Conservation (phyloP, 1,140 invertebrate genomes). For the Homalodisca vitripennis region DNA sequence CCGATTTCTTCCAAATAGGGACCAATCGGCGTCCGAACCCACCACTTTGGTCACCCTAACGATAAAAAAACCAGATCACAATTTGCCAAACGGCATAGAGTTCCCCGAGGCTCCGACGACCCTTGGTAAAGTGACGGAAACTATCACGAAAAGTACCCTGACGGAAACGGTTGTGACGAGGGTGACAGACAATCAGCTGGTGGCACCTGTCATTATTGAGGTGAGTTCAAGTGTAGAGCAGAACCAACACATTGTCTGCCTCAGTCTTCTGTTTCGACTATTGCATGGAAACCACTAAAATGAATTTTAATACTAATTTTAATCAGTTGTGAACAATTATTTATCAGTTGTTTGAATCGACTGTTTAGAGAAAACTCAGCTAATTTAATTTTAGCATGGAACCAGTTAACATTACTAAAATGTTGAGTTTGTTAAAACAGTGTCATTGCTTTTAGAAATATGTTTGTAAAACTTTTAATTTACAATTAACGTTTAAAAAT, state of each 20-base stretch:
- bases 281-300: not conserved
- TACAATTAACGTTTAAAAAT: too few species aligned
- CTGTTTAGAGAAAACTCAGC: too few species aligned
- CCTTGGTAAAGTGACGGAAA: conserved; percentile 84
- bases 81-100: conserved; percentile 56
- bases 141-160: conserved; percentile 90
- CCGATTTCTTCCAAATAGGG: conserved; percentile 63
- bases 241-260: not conserved
- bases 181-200: conserved; percentile 86
- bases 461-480: too few species aligned
- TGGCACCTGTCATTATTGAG: conserved; percentile 81
- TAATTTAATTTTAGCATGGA: too few species aligned
- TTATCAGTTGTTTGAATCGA: too few species aligned
- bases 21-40: conserved; percentile 33
- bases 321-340: too few species aligned
- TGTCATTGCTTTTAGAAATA: too few species aligned
- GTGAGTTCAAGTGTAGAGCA: conserved; percentile 54
- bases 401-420: too few species aligned
- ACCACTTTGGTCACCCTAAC: conserved; percentile 61
- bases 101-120: conserved; percentile 80
- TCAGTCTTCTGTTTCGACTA: too few species aligned
- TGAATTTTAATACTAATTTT: too few species aligned
- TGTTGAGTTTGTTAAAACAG: too few species aligned
- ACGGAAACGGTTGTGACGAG: conserved; percentile 92
- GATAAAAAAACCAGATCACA: conserved; percentile 64